A percentile compares a stretch with the other conserved stretches of the same genome.
phyloP scores from a whole-genome alignment of 2,113 vertebrate genomes.

The Cephalopholis sonnerati region DNA sequence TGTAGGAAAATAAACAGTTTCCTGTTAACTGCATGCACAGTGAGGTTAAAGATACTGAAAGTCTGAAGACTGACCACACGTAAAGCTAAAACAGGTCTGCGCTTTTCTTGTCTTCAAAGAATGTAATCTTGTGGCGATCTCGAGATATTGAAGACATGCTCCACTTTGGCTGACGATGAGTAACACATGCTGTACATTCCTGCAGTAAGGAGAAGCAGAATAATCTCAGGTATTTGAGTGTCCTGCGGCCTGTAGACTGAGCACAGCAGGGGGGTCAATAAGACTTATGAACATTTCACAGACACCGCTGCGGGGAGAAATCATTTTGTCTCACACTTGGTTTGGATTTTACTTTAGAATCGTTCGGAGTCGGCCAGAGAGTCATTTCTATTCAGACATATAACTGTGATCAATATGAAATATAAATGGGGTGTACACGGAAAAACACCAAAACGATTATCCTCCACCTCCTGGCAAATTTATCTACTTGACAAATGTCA shows the following conservation, averaged over 20 bases:
- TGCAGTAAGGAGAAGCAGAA: slow-evolving; percentile 60
- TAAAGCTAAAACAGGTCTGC: slow-evolving; percentile 14
- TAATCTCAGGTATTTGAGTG: slow-evolving; percentile 56
- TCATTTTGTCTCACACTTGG: slow-evolving; percentile 1
- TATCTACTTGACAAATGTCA: slow-evolving; percentile 34
- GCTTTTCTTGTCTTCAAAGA: slow-evolving; percentile 33
- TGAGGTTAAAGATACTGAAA: neutral
- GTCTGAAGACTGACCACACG: neutral
- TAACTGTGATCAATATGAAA: neutral
- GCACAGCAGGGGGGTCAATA: slow-evolving; percentile 34
- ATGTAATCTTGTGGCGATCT: slow-evolving; percentile 49
- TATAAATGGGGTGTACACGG: neutral
- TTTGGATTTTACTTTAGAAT: neutral
- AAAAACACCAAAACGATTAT: slow-evolving; percentile 24
- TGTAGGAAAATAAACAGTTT: neutral
- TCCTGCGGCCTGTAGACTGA: slow-evolving; percentile 5
- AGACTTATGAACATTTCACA: slow-evolving; percentile 36
- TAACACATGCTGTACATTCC: slow-evolving; percentile 70
- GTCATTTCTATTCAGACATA: neutral
- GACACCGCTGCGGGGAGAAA: neutral
- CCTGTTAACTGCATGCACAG: neutral
- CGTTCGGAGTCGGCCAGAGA: neutral
- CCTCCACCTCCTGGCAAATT: slow-evolving; percentile 4
- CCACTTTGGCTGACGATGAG: slow-evolving; percentile 45
- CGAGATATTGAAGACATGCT: slow-evolving; percentile 40